A percentile compares a stretch with the other conserved stretches of the same genome.
Evolutionary conservation across 2,797 vertebrate species (phyloP).

Genomic region (Smutsia gigantea): DNA sequence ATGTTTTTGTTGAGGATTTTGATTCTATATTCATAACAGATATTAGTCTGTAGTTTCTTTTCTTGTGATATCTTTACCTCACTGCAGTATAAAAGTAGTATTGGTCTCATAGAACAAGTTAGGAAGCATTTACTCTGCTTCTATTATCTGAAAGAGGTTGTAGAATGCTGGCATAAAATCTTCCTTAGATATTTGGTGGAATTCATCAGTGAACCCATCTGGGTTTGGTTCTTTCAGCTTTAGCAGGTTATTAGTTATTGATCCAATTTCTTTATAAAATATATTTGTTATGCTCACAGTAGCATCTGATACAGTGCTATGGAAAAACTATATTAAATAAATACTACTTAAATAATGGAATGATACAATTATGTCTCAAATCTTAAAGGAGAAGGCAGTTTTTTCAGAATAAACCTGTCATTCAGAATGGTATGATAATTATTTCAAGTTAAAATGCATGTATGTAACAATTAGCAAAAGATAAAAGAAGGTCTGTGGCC

Average conservation of each 20-base stretch:
- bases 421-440: background rate
- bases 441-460: conserved; percentile 29
- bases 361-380: background rate
- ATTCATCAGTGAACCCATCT: background rate
- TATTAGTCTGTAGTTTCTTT: background rate
- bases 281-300: background rate
- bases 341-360: background rate
- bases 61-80: background rate
- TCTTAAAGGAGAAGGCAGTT: background rate
- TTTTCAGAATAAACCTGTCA: background rate
- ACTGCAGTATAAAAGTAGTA: background rate
- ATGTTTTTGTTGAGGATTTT: background rate
- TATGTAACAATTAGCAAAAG: background rate
- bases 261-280: background rate
- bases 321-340: background rate
- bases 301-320: background rate
- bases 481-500: background rate
- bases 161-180: background rate
- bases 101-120: background rate
- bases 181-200: background rate
- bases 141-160: background rate
- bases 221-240: background rate
- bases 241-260: background rate
- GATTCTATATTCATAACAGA: background rate
- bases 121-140: background rate